Evolutionary conservation across 2,113 vertebrate genomes (phyloP), one percentile per base, ranked within the genome.

Genomic region (Himantopus leucocephalus): DNA sequence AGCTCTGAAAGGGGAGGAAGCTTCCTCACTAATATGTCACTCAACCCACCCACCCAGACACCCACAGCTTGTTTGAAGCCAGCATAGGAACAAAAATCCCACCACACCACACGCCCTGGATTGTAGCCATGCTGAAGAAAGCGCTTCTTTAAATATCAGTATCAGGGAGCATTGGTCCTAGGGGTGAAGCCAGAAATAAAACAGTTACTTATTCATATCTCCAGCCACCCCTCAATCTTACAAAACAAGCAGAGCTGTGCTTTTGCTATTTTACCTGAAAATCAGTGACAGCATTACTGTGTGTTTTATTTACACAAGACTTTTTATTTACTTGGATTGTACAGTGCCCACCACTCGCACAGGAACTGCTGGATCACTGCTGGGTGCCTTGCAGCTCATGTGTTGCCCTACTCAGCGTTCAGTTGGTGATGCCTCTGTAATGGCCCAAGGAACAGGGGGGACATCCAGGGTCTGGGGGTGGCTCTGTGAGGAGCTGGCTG

Each of bases 11-110:
- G 91, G 93, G 97, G 96, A 97, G 97, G 98, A 95, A 92, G 93
- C 83, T 96, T 98, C 95, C 94, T 96, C 92, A 94, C 97, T 97
- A 97, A 96, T 96, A 66, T 98, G 98, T 97, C 98, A 98, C 74
- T 98, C 98, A 98, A 86, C 90, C 97, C 98, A 97, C 98, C 98
- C 97, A 98, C 98, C 98, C 95, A 97, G 94, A 96, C 98, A 97
- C 98, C 97, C 93, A 98, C 98, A 85, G 94, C 80, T 95, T 75
- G 34, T 94, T 90, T 76, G 93, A 97, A 98, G 85, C 85, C 92
- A 88, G 94, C 50, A 90, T n/a, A 82, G 87, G 93, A 29, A 94
- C 95, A 97, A 50, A 37, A 73, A 30, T n/a, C 77, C 48, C 94
- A 74, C 24, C 74, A 78, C 82, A 75, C 82, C 94, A 88, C 83